Conservation (phyloP, 1,140 invertebrate species). For the Leucophenga varia region DNA sequence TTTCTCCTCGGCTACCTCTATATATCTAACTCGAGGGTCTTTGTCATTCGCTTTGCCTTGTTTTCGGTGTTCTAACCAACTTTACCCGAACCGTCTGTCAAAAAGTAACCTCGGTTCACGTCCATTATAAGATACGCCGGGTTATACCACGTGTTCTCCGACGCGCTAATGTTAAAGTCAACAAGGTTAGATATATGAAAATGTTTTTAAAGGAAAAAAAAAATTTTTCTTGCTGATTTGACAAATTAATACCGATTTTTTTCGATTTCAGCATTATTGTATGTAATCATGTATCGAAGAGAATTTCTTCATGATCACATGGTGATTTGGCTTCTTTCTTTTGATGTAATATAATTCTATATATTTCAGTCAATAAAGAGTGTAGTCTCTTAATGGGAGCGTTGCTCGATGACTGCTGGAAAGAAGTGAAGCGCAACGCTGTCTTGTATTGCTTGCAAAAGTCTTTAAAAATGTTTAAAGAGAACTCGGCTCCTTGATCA, state of each 20-base stretch:
- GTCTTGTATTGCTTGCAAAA: slow-evolving; percentile 6
- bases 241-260: background rate
- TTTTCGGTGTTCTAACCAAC: no score
- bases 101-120: no score
- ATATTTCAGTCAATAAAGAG: background rate
- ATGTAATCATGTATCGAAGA: background rate
- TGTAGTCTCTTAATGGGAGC: slow-evolving; percentile 1
- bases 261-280: background rate
- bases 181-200: background rate
- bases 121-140: background rate
- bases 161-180: background rate
- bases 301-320: slow-evolving; percentile 2
- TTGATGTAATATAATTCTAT: background rate
- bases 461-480: no score
- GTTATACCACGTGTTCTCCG: background rate
- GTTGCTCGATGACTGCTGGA: no score
- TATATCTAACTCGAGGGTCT: no score
- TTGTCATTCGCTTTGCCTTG: no score
- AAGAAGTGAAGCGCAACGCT: background rate
- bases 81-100: no score
- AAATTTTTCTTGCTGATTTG: background rate
- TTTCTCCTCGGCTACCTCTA: no score
- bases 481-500: no score
- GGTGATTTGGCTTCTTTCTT: background rate
- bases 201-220: no score